Evolutionary conservation across 2,113 vertebrate species (phyloP).

Genomic region (Charina bottae): DNA sequence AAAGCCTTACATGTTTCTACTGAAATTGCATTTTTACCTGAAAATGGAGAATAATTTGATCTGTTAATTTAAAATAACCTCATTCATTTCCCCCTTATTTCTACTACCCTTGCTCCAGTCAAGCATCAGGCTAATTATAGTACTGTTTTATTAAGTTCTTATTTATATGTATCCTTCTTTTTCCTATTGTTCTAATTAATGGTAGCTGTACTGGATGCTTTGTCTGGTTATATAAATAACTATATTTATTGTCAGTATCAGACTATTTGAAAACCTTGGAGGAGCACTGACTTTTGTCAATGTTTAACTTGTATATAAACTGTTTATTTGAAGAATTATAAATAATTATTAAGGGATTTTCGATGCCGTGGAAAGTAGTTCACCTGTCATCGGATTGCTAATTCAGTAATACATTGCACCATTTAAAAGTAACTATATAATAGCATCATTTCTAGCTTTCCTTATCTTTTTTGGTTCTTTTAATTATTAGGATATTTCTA

Average conservation of each 20-base stretch:
- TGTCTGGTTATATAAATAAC: conserved; percentile 1
- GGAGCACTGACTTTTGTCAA: background rate
- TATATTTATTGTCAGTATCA: background rate
- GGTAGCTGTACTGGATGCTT: conserved; percentile 43
- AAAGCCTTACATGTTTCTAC: background rate
- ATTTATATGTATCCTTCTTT: conserved; percentile 6
- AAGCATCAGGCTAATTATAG: conserved; percentile 29
- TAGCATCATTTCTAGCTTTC: conserved; percentile 54
- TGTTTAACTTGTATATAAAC: conserved; percentile 5
- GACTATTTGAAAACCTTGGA: background rate
- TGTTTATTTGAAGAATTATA: background rate
- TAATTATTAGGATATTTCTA: conserved; percentile 62
- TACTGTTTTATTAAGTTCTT: conserved; percentile 5
- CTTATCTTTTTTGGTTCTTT: conserved; percentile 61
- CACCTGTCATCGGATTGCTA: conserved; percentile 43
- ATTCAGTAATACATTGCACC: conserved; percentile 28
- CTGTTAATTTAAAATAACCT: background rate
- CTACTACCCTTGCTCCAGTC: background rate
- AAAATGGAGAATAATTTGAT: background rate
- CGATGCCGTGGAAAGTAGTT: background rate
- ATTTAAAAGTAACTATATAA: conserved; percentile 49
- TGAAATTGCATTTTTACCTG: background rate
- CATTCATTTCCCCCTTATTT: conserved; percentile 4
- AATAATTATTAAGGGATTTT: conserved; percentile 17
- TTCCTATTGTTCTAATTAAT: conserved; percentile 17